Percentiles rank a stretch among this genome's conserved stretches.
phyloP scores from a whole-genome alignment of 1,140 invertebrate species.

The Cyrtorhinus lividipennis region DNA sequence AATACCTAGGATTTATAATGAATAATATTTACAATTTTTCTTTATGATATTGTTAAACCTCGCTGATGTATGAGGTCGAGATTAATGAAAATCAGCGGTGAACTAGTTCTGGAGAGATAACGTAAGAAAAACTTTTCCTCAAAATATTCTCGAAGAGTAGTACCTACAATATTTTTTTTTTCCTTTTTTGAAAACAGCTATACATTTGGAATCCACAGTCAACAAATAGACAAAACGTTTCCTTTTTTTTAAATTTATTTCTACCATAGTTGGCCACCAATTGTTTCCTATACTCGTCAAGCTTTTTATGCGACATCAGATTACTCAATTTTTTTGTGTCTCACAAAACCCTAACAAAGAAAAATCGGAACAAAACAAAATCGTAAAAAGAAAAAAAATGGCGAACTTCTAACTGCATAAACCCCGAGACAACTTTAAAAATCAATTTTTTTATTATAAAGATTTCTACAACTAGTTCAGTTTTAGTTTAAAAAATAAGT shows the following conservation, averaged over 20 bases:
- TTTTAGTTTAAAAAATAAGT: conserved; percentile 23
- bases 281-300: conserved; percentile 18
- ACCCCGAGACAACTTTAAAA: conserved; percentile 22
- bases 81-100: conserved; percentile 12
- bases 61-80: not conserved
- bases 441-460: conserved; percentile 22
- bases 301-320: conserved; percentile 14
- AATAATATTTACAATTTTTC: conserved; percentile 18
- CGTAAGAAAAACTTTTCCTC: conserved; percentile 7
- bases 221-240: conserved; percentile 18
- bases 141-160: conserved; percentile 12
- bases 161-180: conserved; percentile 12
- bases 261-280: conserved; percentile 18
- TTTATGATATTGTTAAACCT: conserved; percentile 4
- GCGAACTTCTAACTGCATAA: conserved; percentile 20
- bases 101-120: conserved; percentile 11
- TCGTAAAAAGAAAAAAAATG: not conserved
- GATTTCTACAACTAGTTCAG: conserved; percentile 21
- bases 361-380: not conserved
- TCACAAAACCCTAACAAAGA: not conserved
- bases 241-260: conserved; percentile 10
- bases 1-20: conserved; percentile 19
- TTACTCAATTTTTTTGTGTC: not conserved
- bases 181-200: conserved; percentile 16
- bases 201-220: conserved; percentile 18